A percentile compares a stretch with the other conserved stretches of the same genome.
Evolutionary conservation across 2,888 invertebrate genomes (phyloP).

Genomic region (Pseudococcus viburni): DNA sequence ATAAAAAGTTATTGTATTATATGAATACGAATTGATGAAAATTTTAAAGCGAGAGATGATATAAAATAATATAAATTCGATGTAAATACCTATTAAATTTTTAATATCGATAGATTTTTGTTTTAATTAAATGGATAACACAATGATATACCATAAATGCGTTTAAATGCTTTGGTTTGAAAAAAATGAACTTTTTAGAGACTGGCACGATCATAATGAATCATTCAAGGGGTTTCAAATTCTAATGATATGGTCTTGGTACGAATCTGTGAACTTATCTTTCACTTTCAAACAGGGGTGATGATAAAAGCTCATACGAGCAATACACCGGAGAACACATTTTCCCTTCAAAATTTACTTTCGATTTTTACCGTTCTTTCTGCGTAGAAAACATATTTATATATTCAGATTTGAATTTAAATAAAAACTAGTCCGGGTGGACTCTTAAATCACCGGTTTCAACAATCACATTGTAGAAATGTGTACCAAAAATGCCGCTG

Average conservation of each 20-base stretch:
- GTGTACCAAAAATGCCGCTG: background rate
- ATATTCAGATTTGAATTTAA: too few relatives aligned
- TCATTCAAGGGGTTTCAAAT: background rate
- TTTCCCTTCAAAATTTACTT: too few relatives aligned
- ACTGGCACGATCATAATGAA: background rate
- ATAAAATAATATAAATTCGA: slow-evolving; percentile 12
- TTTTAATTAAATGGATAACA: background rate
- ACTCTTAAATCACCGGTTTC: background rate
- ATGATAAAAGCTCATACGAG: background rate
- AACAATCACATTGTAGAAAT: background rate
- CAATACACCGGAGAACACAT: too few relatives aligned
- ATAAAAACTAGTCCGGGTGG: too few relatives aligned
- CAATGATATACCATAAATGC: slow-evolving; percentile 42
- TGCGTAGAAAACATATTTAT: too few relatives aligned
- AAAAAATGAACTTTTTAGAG: background rate
- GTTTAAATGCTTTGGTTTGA: slow-evolving; percentile 52
- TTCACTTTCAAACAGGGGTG: background rate
- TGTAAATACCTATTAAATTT: background rate
- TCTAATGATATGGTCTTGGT: background rate
- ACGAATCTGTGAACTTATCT: background rate
- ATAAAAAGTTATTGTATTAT: background rate
- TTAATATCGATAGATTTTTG: background rate
- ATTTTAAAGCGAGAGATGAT: background rate
- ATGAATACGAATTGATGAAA: slow-evolving; percentile 21
- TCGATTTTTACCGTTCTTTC: too few relatives aligned